A percentile compares a stretch with the other conserved stretches of the same genome.
phyloP scores from a whole-genome alignment of 1,140 invertebrate genomes.

The Drepana arcuata region DNA sequence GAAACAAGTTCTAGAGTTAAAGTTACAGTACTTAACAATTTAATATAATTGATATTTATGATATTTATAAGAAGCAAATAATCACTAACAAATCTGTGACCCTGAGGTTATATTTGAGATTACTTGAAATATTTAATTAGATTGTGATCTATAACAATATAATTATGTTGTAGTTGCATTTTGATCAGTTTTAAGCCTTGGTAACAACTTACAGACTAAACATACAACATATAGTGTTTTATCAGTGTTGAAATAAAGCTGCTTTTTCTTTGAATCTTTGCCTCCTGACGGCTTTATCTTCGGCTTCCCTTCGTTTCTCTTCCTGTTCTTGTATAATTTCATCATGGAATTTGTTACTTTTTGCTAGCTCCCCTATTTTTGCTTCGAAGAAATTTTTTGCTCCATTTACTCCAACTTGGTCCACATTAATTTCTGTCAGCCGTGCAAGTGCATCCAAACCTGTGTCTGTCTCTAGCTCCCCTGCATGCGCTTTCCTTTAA shows the following conservation, averaged over 20 bases:
- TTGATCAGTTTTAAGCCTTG: no score
- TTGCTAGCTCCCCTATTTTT: constrained; percentile 88
- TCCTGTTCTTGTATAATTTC: constrained; percentile 92
- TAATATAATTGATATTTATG: no score
- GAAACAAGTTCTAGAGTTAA: no score
- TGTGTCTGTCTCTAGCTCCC: constrained; percentile 85
- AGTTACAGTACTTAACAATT: no score
- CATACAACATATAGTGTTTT: constrained; percentile 25
- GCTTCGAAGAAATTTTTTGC: constrained; percentile 94
- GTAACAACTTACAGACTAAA: constrained; percentile 69
- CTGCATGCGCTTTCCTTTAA: constrained; percentile 83
- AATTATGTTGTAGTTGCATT: no score
- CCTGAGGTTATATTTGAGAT: no score
- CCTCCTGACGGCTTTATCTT: constrained; percentile 82
- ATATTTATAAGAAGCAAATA: no score
- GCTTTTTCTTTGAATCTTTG: constrained; percentile 88
- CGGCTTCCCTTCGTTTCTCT: constrained; percentile 83
- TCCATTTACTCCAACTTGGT: constrained; percentile 89
- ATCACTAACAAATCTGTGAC: no score
- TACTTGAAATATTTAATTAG: no score
- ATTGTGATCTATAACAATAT: no score
- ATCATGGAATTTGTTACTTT: constrained; percentile 87
- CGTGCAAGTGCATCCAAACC: constrained; percentile 87
- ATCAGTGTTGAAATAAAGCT: constrained; percentile 78
- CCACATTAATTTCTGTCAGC: constrained; percentile 89